Percentiles rank a stretch among this genome's conserved stretches.
These are phyloP conservation scores for Nothobranchius furzeri DNA, from an alignment of 2,113 vertebrate species.

Conservation along the genomic window DNA sequence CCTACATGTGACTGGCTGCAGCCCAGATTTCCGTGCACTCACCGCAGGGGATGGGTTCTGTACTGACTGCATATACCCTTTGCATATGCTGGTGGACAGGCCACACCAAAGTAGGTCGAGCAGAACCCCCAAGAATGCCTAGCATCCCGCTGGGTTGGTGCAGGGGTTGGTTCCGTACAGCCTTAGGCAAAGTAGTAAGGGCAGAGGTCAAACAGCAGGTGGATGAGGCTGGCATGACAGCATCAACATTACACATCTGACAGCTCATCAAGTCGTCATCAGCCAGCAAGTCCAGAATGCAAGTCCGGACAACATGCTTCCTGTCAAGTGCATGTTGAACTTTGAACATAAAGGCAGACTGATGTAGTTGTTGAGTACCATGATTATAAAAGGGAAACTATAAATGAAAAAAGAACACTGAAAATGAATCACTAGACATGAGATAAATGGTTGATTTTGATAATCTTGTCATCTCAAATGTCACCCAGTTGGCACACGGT, in stretches of 20 bases:
- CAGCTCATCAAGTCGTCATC: conserved; percentile 49
- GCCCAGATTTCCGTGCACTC: conserved; percentile 67
- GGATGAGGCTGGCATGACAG: conserved; percentile 33
- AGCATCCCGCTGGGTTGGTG: conserved; percentile 35
- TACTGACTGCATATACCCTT: conserved; percentile 54
- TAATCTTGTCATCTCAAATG: conserved; percentile 18
- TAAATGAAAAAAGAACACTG: neutral
- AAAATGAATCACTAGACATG: conserved; percentile 14
- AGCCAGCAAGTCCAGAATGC: conserved; percentile 32
- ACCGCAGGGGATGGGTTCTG: conserved; percentile 64
- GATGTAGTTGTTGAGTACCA: conserved; percentile 4
- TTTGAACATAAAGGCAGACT: conserved; percentile 19
- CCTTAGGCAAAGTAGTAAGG: conserved; percentile 30
- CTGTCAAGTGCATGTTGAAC: conserved; percentile 35
- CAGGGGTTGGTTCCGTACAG: conserved; percentile 20
- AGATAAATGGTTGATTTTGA: conserved; percentile 46
- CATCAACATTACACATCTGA: conserved; percentile 59
- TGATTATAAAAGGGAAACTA: neutral
- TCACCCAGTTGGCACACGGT: conserved; percentile 10
- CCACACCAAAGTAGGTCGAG: conserved; percentile 63
- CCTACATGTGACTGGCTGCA: conserved; percentile 77
- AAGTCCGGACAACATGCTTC: conserved; percentile 38
- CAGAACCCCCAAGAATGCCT: conserved; percentile 52
- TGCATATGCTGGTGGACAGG: conserved; percentile 47
- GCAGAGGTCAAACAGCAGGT: conserved; percentile 27